A percentile compares a stretch with the other conserved stretches of the same genome.
phyloP scores from a whole-genome alignment of 2,113 vertebrate species.

The Aviceda subcristata region DNA sequence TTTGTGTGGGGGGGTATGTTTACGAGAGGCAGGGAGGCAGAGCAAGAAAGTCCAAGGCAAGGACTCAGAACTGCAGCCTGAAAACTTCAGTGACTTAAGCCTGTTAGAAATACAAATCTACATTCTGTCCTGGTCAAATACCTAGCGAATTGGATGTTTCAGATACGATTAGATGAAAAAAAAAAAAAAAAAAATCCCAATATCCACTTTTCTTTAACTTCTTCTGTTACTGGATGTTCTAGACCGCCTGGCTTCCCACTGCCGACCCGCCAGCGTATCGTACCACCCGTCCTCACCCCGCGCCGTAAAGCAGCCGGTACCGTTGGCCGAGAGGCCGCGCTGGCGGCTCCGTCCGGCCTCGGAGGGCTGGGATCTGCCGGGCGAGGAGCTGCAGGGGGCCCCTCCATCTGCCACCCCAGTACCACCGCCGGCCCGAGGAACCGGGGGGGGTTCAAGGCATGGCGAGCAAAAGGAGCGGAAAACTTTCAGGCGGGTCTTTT shows the following conservation, averaged over 20 bases:
- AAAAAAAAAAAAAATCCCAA: neutral
- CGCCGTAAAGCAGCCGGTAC: neutral
- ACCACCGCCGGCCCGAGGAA: neutral
- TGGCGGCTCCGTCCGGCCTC: constrained; percentile 2
- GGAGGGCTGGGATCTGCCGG: neutral
- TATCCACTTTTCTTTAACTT: neutral
- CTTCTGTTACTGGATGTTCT: neutral
- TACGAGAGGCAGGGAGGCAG: neutral
- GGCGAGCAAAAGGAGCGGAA: neutral
- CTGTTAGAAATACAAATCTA: neutral
- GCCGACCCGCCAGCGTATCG: neutral
- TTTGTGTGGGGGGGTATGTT: neutral
- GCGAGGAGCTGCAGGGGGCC: neutral
- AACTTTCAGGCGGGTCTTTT: neutral
- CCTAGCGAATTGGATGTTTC: neutral
- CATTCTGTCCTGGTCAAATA: neutral
- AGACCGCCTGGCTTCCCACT: neutral
- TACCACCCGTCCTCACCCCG: neutral
- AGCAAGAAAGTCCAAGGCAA: neutral
- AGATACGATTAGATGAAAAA: neutral
- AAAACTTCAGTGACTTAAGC: neutral
- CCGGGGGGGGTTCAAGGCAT: neutral
- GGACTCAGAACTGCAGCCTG: neutral
- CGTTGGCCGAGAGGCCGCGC: neutral
- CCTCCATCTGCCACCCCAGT: constrained; percentile 1